phyloP scores from a whole-genome alignment of 2,797 vertebrate species.

The Rhabdophis nuchalis region DNA sequence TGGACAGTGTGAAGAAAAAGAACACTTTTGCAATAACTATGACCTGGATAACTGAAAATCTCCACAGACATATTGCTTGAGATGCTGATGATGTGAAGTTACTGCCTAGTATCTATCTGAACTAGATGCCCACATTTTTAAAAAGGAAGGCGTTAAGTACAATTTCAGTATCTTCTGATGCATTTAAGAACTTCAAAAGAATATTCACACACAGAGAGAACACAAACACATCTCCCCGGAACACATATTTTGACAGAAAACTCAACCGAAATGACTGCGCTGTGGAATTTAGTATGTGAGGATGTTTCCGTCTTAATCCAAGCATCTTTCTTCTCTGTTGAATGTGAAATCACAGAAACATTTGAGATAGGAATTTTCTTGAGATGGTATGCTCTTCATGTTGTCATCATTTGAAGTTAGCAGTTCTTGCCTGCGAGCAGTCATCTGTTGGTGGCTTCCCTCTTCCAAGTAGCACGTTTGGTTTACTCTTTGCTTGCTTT shows the following conservation, averaged over 20 bases:
- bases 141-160: neutral
- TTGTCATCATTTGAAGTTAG: neutral
- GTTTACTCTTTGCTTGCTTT: conserved; percentile 12
- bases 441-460: neutral
- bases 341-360: neutral
- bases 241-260: neutral
- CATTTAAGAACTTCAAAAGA: neutral
- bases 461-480: neutral
- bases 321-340: neutral
- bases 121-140: neutral
- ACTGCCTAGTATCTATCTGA: neutral
- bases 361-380: neutral
- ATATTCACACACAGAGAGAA: neutral
- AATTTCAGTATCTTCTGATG: neutral
- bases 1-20: neutral
- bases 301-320: neutral
- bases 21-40: neutral
- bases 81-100: neutral
- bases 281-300: neutral
- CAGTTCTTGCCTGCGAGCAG: neutral
- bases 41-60: neutral
- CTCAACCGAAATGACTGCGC: neutral
- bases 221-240: neutral
- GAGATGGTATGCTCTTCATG: neutral
- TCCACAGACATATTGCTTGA: neutral